phyloP scores from a whole-genome alignment of 2,113 vertebrate genomes.

The Chaenocephalus aceratus region DNA sequence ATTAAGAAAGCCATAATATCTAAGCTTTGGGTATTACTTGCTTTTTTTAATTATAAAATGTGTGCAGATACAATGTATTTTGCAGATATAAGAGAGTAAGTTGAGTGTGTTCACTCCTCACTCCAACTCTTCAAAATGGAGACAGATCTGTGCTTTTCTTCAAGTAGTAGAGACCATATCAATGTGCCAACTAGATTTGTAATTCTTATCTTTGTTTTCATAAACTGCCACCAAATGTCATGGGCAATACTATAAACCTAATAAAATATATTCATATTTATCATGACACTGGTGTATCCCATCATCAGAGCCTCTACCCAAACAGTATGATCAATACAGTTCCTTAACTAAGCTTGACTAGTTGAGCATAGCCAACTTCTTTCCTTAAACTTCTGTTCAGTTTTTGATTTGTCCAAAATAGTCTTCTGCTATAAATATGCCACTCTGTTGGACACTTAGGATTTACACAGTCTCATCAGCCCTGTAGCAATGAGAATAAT shows the following conservation, averaged over 20 bases:
- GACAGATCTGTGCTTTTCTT: too few relatives aligned
- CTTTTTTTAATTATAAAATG: neutral
- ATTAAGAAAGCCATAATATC: neutral
- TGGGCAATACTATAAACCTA: neutral
- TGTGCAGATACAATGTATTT: neutral
- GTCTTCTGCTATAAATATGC: too few relatives aligned
- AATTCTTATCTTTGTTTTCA: neutral
- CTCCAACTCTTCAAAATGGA: neutral
- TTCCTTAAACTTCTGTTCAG: neutral
- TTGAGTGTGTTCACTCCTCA: neutral
- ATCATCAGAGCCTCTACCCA: neutral
- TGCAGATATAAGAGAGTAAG: neutral
- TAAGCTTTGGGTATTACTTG: too few relatives aligned
- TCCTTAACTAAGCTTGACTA: neutral
- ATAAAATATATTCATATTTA: neutral
- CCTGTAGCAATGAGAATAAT: neutral
- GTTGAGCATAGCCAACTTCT: neutral
- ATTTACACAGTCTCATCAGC: neutral
- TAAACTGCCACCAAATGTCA: neutral
- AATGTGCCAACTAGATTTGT: neutral
- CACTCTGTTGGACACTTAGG: neutral
- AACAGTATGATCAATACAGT: neutral
- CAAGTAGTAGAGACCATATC: neutral
- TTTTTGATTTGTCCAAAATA: neutral
- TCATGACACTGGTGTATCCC: too few relatives aligned